Percentiles rank a stretch among this genome's conserved stretches.
Conservation (phyloP, 2,888 invertebrate genomes). For the Flexamia atlantica region DNA sequence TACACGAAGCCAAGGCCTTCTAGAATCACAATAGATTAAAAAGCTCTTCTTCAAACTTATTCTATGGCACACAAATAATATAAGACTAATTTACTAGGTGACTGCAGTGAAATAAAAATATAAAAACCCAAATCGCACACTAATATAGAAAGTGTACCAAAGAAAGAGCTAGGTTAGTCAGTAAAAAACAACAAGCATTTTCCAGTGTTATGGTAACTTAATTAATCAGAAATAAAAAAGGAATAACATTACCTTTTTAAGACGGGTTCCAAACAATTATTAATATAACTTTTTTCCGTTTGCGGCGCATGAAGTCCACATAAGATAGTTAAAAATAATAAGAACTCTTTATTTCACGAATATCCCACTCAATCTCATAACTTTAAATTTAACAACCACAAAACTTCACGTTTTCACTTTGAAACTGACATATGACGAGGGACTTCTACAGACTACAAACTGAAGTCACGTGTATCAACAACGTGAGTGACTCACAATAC, state of each 20-base stretch:
- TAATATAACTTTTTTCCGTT: not conserved
- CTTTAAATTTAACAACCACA: not conserved
- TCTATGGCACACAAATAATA: too few relatives aligned
- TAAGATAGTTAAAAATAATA: not conserved
- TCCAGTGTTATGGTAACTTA: too few relatives aligned
- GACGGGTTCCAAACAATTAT: conserved; percentile 6
- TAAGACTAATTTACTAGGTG: too few relatives aligned
- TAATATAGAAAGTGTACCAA: too few relatives aligned
- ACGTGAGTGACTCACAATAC: conserved; percentile 51
- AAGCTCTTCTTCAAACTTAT: too few relatives aligned
- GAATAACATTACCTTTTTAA: conserved; percentile 2
- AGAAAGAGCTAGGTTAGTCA: too few relatives aligned
- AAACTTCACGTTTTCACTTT: not conserved
- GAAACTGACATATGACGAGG: not conserved
- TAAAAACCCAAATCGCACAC: too few relatives aligned
- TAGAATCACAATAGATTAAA: too few relatives aligned
- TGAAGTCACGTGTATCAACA: conserved; percentile 47
- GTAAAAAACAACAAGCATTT: too few relatives aligned
- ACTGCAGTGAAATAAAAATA: too few relatives aligned
- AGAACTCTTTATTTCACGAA: not conserved
- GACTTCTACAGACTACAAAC: not conserved
- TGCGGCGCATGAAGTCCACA: conserved; percentile 8
- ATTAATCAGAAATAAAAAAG: too few relatives aligned
- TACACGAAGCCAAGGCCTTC: too few relatives aligned
- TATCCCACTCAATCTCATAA: not conserved